Evolutionary conservation across 2,113 vertebrate genomes (phyloP), one percentile per base, ranked within the genome.

Genomic region (Setophaga kirtlandii): DNA sequence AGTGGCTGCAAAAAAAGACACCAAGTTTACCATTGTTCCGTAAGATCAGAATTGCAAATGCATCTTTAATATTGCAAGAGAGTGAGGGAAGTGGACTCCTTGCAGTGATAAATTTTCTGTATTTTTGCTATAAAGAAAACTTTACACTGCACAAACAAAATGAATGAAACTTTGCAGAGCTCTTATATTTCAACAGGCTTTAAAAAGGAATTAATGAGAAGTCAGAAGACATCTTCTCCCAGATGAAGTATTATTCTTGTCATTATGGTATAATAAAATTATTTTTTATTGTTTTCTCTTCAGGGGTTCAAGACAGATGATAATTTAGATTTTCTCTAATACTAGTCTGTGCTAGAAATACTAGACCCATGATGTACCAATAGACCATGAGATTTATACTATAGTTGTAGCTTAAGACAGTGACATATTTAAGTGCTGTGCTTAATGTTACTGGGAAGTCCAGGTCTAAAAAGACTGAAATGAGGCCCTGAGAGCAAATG

Each of bases 111-210:
- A 58, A 42, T 91, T 87, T 85, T 87, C 80, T 85, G 23, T 83
- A 11, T 39, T 90, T 85, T 91, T 44, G 15, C 63, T 90, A 59
- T 83, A 68, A 85, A 77, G 52, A 91, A 88, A 91, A 97, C 93
- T 97, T 96, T 95, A 89, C 89, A 82, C 95, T 82, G 37, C 83
- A 96, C 83, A 97, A 90, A 97, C 91, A 89, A 92, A 90, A 95
- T 90, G 68, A 80, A 75, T 58, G 52, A 89, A 96, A 93, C n/a
- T 91, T 92, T 82, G 30, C 56, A 94, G 88, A 85, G 37, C 37
- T 78, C 56, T 83, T 64, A 5, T 37, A 74, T 90, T 93, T 94
- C 90, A 92, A 67, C 39, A 89, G 75, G 52, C 85, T 94, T 94
- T 88, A 75, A 88, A 94, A 90, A 87, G 83, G 68, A 85, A 88